phyloP scores from a whole-genome alignment of 2,113 vertebrate genomes.

The Bufo gargarizans region DNA sequence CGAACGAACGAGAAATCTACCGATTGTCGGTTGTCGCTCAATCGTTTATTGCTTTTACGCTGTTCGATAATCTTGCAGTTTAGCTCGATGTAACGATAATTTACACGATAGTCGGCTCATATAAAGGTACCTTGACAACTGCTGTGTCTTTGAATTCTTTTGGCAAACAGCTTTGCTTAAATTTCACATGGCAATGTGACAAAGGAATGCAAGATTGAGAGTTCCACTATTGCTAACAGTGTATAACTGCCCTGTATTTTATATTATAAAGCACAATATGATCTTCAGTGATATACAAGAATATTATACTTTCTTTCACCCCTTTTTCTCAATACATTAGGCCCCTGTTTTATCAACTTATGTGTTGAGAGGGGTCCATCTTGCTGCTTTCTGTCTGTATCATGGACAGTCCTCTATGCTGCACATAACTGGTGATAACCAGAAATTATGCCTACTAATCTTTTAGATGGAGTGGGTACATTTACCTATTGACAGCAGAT shows the following conservation, averaged over 20 bases:
- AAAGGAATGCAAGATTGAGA: neutral
- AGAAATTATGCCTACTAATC: neutral
- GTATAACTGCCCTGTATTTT: neutral
- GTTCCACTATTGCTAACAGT: neutral
- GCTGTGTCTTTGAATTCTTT: neutral
- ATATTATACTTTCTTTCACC: neutral
- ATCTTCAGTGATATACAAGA: neutral
- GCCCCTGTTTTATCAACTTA: neutral
- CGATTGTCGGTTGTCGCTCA: too few relatives aligned
- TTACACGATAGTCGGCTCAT: too few relatives aligned
- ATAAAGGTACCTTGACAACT: neutral
- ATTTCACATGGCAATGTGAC: neutral
- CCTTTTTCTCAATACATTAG: neutral
- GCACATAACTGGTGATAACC: neutral
- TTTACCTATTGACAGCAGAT: neutral
- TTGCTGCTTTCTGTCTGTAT: neutral
- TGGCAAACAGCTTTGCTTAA: neutral
- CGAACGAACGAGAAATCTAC: too few relatives aligned
- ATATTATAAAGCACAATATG: neutral
- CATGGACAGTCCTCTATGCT: too few relatives aligned
- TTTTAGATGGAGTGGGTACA: neutral
- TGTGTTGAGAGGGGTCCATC: neutral
- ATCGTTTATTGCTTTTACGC: too few relatives aligned
- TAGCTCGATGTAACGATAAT: too few relatives aligned
- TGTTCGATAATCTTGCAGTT: too few relatives aligned